A percentile compares a stretch with the other conserved stretches of the same genome.
Evolutionary conservation across 2,113 vertebrate genomes (phyloP).

Genomic region (Ictalurus punctatus): DNA sequence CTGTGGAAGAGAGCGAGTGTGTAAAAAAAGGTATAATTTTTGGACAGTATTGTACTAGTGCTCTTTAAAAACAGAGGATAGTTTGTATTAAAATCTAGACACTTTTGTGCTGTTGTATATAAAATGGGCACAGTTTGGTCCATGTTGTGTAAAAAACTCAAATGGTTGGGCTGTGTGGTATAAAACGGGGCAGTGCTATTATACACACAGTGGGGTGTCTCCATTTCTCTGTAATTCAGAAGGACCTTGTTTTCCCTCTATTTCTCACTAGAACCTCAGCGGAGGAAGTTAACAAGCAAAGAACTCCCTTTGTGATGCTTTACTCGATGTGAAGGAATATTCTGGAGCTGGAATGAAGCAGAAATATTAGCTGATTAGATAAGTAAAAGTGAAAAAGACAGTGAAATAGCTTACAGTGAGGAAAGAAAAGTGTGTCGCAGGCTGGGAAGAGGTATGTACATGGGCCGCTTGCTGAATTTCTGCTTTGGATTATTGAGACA

Average conservation of each 20-base stretch:
- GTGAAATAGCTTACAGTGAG: constrained; percentile 21
- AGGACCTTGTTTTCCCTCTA: neutral
- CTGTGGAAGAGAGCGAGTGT: neutral
- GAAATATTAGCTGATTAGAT: constrained; percentile 11
- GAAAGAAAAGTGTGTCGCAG: neutral
- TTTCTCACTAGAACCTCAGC: constrained; percentile 27
- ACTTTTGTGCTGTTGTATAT: neutral
- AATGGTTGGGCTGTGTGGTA: neutral
- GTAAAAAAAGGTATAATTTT: neutral
- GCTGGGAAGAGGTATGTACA: neutral
- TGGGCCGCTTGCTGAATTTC: neutral
- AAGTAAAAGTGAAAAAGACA: constrained; percentile 9
- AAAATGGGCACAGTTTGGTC: neutral
- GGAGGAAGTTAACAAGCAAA: constrained; percentile 43
- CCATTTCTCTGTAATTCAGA: neutral
- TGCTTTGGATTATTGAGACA: neutral
- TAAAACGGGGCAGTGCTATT: neutral
- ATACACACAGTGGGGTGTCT: neutral
- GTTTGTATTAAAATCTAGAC: neutral
- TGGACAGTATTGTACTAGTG: neutral
- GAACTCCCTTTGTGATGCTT: constrained; percentile 6
- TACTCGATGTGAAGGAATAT: constrained; percentile 6
- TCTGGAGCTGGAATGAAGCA: neutral
- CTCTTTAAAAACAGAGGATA: neutral
- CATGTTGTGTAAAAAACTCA: too few relatives aligned